Evolutionary conservation across 2,888 invertebrate species (phyloP).

Genomic region (Conistra vaccinii): DNA sequence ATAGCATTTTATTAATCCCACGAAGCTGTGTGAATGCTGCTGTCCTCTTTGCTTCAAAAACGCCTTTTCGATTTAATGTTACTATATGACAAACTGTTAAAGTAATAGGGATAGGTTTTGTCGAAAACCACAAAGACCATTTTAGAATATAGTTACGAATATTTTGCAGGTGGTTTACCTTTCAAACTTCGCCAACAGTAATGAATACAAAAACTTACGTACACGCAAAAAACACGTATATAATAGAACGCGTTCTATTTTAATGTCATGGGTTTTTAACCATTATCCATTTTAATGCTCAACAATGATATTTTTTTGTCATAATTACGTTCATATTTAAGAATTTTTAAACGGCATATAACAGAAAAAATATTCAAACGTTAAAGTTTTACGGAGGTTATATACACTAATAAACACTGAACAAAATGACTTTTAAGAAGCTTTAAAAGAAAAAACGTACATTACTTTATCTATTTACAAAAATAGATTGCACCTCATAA

Average conservation of each 20-base stretch:
- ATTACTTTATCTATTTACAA: not conserved
- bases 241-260: slow-evolving; percentile 37
- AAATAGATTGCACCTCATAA: slow-evolving; percentile 13
- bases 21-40: not conserved
- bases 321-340: slow-evolving; percentile 16
- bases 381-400: slow-evolving; percentile 8
- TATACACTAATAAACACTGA: not conserved
- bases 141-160: not conserved
- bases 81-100: too few species aligned
- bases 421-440: slow-evolving; percentile 6
- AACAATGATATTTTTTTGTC: slow-evolving; percentile 35
- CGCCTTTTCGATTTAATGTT: too few species aligned
- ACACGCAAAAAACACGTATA: slow-evolving; percentile 37
- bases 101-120: not conserved
- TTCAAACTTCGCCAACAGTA: slow-evolving; percentile 14
- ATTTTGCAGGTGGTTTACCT: slow-evolving; percentile 28
- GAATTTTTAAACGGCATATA: slow-evolving; percentile 13
- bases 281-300: slow-evolving; percentile 25
- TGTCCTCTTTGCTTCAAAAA: too few species aligned
- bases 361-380: not conserved
- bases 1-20: not conserved
- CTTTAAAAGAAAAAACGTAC: not conserved
- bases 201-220: slow-evolving; percentile 37
- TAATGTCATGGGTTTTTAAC: slow-evolving; percentile 42
- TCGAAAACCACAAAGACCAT: not conserved